A percentile compares a stretch with the other conserved stretches of the same genome.
Evolutionary conservation across 1,140 invertebrate species (phyloP).

Genomic region (Daktulosphaira vitifoliae): DNA sequence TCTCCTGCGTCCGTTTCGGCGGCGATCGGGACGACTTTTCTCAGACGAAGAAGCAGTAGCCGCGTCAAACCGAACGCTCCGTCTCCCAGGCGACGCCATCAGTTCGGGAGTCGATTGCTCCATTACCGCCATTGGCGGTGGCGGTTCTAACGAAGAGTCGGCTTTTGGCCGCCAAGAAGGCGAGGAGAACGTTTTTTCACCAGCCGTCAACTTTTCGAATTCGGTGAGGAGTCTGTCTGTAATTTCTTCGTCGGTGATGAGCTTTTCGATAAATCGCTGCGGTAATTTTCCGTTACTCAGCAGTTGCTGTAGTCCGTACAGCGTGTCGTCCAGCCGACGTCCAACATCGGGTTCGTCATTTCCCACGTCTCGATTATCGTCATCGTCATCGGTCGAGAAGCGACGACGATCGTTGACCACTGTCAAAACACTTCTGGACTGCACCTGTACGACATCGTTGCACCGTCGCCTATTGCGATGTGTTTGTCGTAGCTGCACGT

Average conservation of each 20-base stretch:
- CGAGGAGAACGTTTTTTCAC: too few relatives aligned
- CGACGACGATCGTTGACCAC: slow-evolving; percentile 41
- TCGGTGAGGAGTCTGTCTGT: slow-evolving; percentile 6
- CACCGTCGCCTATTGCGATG: slow-evolving; percentile 48
- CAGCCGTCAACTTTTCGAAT: slow-evolving; percentile 16
- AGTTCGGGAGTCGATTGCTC: too few relatives aligned
- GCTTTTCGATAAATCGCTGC: slow-evolving; percentile 5
- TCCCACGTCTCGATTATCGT: slow-evolving; percentile 16
- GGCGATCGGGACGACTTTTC: too few relatives aligned
- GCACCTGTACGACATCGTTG: slow-evolving; percentile 30
- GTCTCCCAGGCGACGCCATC: too few relatives aligned
- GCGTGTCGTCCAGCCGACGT: neutral
- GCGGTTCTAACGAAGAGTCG: too few relatives aligned
- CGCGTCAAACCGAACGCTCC: too few relatives aligned
- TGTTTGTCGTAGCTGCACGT: slow-evolving; percentile 53
- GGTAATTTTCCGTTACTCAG: slow-evolving; percentile 1
- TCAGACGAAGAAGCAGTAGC: neutral
- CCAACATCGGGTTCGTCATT: neutral
- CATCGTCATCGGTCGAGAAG: slow-evolving; percentile 41
- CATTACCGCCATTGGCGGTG: too few relatives aligned
- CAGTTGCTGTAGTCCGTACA: neutral
- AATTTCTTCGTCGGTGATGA: slow-evolving; percentile 17
- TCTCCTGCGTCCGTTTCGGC: neutral
- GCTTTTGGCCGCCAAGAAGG: too few relatives aligned
- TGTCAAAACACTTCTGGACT: slow-evolving; percentile 2